phyloP scores from a whole-genome alignment of 1,140 invertebrate species.

The Lepidostoma basale region DNA sequence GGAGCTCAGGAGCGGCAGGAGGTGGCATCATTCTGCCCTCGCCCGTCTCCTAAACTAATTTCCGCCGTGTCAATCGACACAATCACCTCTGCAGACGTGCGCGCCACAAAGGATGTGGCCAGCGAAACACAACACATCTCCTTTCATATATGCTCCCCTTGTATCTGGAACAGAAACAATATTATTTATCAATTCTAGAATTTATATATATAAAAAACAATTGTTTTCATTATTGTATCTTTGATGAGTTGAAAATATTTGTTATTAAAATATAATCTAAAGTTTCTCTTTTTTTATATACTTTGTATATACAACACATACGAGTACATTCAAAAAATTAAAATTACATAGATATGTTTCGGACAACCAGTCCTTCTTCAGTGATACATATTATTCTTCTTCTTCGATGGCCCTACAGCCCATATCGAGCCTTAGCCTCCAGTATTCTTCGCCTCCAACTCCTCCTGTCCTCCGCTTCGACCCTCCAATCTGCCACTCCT shows the following conservation, averaged over 20 bases:
- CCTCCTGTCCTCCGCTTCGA: too few relatives aligned
- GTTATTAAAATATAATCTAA: too few relatives aligned
- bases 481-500: too few relatives aligned
- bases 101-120: conserved; percentile 38
- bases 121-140: conserved; percentile 7
- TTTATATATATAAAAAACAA: background rate
- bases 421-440: too few relatives aligned
- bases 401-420: too few relatives aligned
- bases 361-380: too few relatives aligned
- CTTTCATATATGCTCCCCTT: background rate
- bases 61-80: conserved; percentile 46
- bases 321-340: too few relatives aligned
- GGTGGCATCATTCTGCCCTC: conserved; percentile 39
- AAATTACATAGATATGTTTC: too few relatives aligned
- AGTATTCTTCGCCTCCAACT: too few relatives aligned
- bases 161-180: background rate
- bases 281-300: background rate
- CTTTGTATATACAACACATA: too few relatives aligned
- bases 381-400: too few relatives aligned
- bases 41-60: conserved; percentile 43
- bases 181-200: background rate
- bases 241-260: too few relatives aligned
- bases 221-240: background rate
- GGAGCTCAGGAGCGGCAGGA: background rate
- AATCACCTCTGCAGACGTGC: conserved; percentile 38